Base-by-base conservation (phyloP, 1,140 invertebrate species). In the Homarus americanus region DNA sequence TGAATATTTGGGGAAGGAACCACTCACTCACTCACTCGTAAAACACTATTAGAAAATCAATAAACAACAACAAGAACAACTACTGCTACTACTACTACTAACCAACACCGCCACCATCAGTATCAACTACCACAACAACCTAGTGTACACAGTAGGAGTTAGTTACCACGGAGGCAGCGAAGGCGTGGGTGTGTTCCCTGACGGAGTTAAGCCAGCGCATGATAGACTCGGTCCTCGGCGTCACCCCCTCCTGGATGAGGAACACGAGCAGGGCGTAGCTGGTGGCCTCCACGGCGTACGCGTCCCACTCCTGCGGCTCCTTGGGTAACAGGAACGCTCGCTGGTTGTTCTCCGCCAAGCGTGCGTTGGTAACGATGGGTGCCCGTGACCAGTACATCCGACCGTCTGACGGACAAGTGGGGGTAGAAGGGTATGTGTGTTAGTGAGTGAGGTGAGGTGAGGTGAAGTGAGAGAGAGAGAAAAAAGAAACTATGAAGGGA, bases 251-350 rank as follows among this genome's bases (percentile, higher is more conserved):
- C n/a, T 94, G 92, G 5, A 93, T 92, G 15, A 95, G 93, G 76
- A 95, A 95, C 2, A 95, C 94, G 87, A 96, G 93, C 1, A 96
- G 93, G n/a, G 95, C 96, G 93, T 96, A 96, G 0, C 95, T 94
- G 3, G 96, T 96, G 0, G 95, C 94, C 93, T 96, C 95, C 0
- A 96, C 94, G 3, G 95, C 95, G 3, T 94, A 80, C 0, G 95
- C 94, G 87, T 95, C 94, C 92, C 93, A 93, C 92, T 93, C 93
- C 82, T 93, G 94, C 86, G 93, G 94, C n/a, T 93, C 92, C 87
- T 94, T 94, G 0, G 95, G 94, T 84, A 94, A 93, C 24, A 94
- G 91, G 90, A 95, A 95, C 24, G 94, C 94, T 49, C 94, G 92
- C 89, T 95, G 94, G 76, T 93, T 94, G 92, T 95, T 95, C 91